Conservation (phyloP, 2,113 vertebrate species). For the Lethenteron reissneri region DNA sequence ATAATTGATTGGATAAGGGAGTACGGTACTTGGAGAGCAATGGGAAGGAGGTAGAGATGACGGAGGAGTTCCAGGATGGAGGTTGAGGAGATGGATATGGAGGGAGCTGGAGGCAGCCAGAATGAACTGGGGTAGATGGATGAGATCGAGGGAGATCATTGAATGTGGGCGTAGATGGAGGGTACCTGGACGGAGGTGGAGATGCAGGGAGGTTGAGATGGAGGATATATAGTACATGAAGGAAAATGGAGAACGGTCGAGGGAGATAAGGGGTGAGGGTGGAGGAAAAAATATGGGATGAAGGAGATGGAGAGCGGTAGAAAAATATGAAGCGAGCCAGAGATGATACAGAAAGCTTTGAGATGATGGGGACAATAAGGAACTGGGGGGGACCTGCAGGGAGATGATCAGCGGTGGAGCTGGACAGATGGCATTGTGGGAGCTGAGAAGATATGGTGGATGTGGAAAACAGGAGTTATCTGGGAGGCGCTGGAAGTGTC, state of each 20-base stretch:
- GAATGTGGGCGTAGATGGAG: background rate
- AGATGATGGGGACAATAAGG: background rate
- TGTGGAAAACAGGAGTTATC: background rate
- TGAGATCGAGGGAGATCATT: background rate
- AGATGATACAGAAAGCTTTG: accelerated
- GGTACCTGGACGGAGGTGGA: background rate
- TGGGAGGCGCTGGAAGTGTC: background rate
- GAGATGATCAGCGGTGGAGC: accelerated
- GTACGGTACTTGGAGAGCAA: background rate
- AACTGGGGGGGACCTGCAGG: no score
- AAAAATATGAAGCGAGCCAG: background rate
- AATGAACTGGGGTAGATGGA: background rate
- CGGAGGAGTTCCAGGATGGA: background rate
- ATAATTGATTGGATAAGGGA: no score
- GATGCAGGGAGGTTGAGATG: background rate
- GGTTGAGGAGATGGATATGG: background rate
- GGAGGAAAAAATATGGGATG: background rate
- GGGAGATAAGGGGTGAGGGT: background rate
- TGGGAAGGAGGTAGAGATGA: background rate
- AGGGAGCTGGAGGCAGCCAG: background rate
- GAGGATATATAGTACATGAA: background rate
- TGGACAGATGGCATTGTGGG: background rate
- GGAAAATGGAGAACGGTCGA: no score
- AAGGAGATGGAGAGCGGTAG: background rate
- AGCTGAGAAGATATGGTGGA: background rate